Conservation (phyloP, 2,888 invertebrate species). For the Andricus quercusramuli region DNA sequence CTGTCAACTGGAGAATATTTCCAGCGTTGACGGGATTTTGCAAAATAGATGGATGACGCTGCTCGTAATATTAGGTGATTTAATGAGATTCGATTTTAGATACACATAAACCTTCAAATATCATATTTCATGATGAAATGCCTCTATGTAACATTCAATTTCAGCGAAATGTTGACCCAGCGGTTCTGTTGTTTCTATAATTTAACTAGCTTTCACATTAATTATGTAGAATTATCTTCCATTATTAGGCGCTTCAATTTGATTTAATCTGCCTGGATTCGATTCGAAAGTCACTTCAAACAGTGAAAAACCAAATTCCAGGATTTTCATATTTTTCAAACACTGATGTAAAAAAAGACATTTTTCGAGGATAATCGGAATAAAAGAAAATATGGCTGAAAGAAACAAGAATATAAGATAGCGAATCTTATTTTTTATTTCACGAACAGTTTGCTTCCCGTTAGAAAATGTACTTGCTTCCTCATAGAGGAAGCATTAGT, state of each 20-base stretch:
- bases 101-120: slow-evolving; percentile 13
- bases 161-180: slow-evolving; percentile 3
- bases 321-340: too few species aligned
- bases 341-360: too few species aligned
- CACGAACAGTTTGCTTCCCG: too few species aligned
- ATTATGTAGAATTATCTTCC: neutral
- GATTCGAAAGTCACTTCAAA: too few species aligned
- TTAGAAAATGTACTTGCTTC: too few species aligned
- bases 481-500: too few species aligned
- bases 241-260: neutral
- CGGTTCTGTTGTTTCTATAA: neutral
- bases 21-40: slow-evolving; percentile 65
- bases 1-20: slow-evolving; percentile 74
- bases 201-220: neutral
- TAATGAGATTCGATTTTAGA: slow-evolving; percentile 35
- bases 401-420: too few species aligned
- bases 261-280: neutral
- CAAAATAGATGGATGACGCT: slow-evolving; percentile 51
- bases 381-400: too few species aligned
- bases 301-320: too few species aligned
- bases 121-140: slow-evolving; percentile 13
- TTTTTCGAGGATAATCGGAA: too few species aligned
- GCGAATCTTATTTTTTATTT: too few species aligned
- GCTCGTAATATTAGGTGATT: slow-evolving; percentile 7
- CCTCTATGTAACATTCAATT: slow-evolving; percentile 22